Conservation (phyloP, 1,140 invertebrate species). For the Dendroctonus valens region DNA sequence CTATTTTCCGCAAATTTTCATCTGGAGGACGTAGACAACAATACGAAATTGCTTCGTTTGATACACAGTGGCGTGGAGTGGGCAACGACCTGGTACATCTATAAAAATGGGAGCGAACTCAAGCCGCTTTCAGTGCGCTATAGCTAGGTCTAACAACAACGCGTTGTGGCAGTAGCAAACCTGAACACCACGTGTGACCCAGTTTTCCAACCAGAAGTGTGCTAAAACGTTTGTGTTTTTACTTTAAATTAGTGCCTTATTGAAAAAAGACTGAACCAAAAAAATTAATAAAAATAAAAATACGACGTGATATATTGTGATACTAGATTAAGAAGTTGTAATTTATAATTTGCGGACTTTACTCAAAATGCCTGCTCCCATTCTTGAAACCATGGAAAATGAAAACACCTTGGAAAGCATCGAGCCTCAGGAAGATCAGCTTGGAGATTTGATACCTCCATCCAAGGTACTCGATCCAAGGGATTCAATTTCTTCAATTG, state of each 20-base stretch:
- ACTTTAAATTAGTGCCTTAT: constrained; percentile 34
- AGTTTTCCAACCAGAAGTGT: constrained; percentile 35
- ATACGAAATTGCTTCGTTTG: constrained; percentile 21
- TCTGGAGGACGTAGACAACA: constrained; percentile 28
- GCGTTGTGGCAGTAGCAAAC: constrained; percentile 49
- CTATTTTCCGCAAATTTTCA: constrained; percentile 33
- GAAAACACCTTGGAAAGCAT: constrained; percentile 10
- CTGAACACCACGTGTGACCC: constrained; percentile 45
- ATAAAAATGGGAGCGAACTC: constrained; percentile 29
- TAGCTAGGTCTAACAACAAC: constrained; percentile 49
- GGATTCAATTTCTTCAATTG: constrained; percentile 64
- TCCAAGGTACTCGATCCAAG: constrained; percentile 59
- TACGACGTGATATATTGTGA: constrained; percentile 43
- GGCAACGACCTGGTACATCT: constrained; percentile 30
- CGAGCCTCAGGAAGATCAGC: constrained; percentile 44
- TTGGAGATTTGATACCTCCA: constrained; percentile 46
- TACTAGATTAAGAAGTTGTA: constrained; percentile 38
- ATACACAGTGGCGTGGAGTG: constrained; percentile 23
- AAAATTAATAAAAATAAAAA: constrained; percentile 16
- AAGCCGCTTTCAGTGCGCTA: constrained; percentile 35
- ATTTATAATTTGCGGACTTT: constrained; percentile 6
- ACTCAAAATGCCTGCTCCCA: constrained; percentile 45
- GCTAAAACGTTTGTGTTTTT: constrained; percentile 21
- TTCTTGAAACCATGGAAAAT: constrained; percentile 31
- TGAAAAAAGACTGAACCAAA: constrained; percentile 36